phyloP scores from a whole-genome alignment of 92 coral and sea anemone species.

The Epizoanthus rinbou region DNA sequence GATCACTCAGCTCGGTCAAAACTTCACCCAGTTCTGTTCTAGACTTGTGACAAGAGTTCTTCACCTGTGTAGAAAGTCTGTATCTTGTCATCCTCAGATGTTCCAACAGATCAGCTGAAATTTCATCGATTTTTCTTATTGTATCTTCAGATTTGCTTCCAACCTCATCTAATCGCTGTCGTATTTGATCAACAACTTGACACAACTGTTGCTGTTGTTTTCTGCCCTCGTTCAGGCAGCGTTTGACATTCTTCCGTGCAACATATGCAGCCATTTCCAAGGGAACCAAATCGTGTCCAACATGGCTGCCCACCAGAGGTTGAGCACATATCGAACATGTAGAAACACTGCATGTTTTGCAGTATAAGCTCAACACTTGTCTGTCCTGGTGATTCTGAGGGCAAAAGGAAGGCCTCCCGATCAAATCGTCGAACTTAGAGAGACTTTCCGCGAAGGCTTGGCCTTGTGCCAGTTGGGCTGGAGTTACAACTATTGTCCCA shows the following conservation, averaged over 20 bases:
- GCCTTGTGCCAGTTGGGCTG: background rate
- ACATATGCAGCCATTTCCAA: background rate
- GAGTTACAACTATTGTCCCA: background rate
- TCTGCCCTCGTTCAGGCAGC: background rate
- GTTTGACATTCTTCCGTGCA: background rate
- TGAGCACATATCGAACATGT: background rate
- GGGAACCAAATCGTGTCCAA: background rate
- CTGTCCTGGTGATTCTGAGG: background rate
- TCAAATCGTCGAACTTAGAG: background rate
- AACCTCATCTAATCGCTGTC: background rate
- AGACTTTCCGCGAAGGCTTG: background rate
- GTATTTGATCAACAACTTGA: background rate
- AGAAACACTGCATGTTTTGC: background rate
- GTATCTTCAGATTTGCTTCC: background rate
- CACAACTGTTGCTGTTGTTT: background rate
- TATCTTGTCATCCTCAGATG: background rate
- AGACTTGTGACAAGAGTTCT: background rate
- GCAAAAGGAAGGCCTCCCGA: background rate
- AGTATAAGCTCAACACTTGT: background rate
- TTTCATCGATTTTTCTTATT: background rate
- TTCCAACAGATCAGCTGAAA: background rate
- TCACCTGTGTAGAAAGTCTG: background rate
- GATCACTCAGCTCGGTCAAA: background rate
- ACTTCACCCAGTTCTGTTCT: background rate
- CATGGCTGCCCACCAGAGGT: background rate